Base-by-base conservation (phyloP, 2,113 vertebrate genomes). In the Tonatia bakeri region DNA sequence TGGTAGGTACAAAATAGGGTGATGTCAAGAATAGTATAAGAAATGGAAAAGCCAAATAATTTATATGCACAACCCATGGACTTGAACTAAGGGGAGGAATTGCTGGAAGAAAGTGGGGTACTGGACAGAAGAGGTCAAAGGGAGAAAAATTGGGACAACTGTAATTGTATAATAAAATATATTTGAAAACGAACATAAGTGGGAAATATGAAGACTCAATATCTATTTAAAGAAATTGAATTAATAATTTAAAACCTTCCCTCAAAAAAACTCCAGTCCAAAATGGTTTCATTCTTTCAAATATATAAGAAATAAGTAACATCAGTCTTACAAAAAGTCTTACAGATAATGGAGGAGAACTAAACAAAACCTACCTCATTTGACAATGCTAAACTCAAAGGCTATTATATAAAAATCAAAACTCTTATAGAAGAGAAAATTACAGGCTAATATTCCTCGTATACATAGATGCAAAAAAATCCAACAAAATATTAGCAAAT, bases 171-270 rank as follows among this genome's bases (percentile, higher is more conserved):
- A 26, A 61, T 61, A 61, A 61, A 61, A 61, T 61, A 61, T 61
- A 61, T 61, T 28, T 59, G 1, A 28, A 61, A 59, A 61, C 28
- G 59, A 61, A 61, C 43, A 88, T 56, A 91, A 94, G 86, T 86
- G 45, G 56, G 91, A 88, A 91, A 83, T 86, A 82, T 45, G 52
- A 95, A 79, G 54, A 52, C 9, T 13, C 20, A 3, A 79, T 81
- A 86, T 33, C 31, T 94, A 80, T 40, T 87, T 92, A 80, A 86
- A 70, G 22, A 92, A 95, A 96, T 7, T 92, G n/a, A 96, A 94
- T 84, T 87, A 26, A 76, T 76, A 70, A 94, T 76, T 95, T 45
- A 89, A 94, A 91, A 75, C 5, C 26, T 72, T 87, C 9, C 28
- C 56, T 82, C 24, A 91, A 93, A 92, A 69, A 91, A 94, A 93